These are phyloP conservation scores for Bursaphelenchus mucronatus DNA, from an alignment of 1,140 invertebrate species.

Conservation along the genomic window DNA sequence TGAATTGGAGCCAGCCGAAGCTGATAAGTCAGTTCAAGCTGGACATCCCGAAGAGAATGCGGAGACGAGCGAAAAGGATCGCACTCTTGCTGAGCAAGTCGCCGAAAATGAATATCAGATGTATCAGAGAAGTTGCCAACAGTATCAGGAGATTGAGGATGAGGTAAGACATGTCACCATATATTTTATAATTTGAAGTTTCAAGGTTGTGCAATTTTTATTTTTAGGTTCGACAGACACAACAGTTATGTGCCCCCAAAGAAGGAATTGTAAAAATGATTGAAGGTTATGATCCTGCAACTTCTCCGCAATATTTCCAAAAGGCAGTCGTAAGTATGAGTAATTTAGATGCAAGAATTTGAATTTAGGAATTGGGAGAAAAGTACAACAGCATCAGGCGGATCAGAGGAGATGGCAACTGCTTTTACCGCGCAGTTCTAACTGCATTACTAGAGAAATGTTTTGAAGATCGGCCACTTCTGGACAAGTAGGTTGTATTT, in stretches of 20 bases:
- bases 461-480: conserved; percentile 31
- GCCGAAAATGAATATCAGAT: conserved; percentile 40
- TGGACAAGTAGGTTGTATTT: conserved; percentile 30
- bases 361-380: conserved; percentile 38
- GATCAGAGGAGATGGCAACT: conserved; percentile 52
- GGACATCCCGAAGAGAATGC: background rate
- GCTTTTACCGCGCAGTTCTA: conserved; percentile 49
- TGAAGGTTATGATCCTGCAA: conserved; percentile 26
- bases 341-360: background rate
- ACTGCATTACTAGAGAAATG: conserved; percentile 39
- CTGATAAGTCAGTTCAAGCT: conserved; percentile 13
- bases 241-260: conserved; percentile 39
- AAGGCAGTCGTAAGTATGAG: conserved; percentile 37
- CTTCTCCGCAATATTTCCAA: conserved; percentile 33
- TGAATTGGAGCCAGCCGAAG: background rate
- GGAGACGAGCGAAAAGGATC: conserved; percentile 20
- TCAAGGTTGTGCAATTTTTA: conserved; percentile 16
- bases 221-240: conserved; percentile 46
- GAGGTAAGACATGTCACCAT: conserved; percentile 27
- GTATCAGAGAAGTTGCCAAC: conserved; percentile 42
- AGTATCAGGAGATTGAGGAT: conserved; percentile 45
- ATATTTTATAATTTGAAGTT: background rate
- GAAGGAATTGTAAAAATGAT: conserved; percentile 34
- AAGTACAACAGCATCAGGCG: conserved; percentile 43
- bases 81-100: conserved; percentile 36